These are phyloP conservation scores for Chlorocebus sabaeus DNA, from an alignment of 2,113 vertebrate species.

Conservation along the genomic window DNA sequence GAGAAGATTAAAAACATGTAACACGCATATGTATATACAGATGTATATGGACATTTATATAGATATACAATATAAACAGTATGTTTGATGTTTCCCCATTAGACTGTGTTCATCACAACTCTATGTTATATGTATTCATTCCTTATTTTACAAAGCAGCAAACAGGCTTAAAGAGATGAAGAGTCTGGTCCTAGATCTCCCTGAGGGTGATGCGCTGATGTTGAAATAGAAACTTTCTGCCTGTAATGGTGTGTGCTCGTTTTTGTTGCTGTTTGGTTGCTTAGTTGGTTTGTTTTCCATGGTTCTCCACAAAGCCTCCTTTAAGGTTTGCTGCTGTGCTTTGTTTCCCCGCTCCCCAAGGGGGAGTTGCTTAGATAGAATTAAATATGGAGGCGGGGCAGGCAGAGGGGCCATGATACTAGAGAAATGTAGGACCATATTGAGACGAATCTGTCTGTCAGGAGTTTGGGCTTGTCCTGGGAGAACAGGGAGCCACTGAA, in stretches of 20 bases:
- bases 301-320: neutral
- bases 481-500: neutral
- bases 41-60: neutral
- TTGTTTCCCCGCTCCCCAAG: neutral
- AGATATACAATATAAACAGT: too few species aligned
- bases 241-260: neutral
- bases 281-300: neutral
- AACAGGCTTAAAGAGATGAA: neutral
- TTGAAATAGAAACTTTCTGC: neutral
- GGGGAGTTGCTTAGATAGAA: neutral
- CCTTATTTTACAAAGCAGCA: neutral
- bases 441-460: neutral
- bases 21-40: neutral
- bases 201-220: neutral
- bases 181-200: neutral
- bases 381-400: neutral
- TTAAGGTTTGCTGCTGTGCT: neutral
- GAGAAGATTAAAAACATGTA: neutral
- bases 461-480: neutral
- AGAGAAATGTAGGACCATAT: neutral
- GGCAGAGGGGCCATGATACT: neutral
- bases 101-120: too few species aligned
- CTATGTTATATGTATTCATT: neutral
- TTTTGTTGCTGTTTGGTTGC: neutral
- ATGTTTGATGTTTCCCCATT: too few species aligned